Conservation (phyloP, 2,113 vertebrate species). For the Aviceda subcristata region DNA sequence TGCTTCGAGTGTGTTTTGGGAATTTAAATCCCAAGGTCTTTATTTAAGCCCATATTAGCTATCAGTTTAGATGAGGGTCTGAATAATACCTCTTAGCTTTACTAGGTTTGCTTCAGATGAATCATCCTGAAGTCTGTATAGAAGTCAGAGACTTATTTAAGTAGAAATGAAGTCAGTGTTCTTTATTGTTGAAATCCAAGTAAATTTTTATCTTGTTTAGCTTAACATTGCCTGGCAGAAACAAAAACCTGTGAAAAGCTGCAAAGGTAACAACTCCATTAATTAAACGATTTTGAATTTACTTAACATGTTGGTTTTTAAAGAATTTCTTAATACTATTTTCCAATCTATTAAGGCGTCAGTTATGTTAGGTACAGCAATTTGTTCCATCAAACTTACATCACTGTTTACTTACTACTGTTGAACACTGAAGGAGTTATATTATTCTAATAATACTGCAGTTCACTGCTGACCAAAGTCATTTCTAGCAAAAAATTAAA, state of each 20-base stretch:
- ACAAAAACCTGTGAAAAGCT: neutral
- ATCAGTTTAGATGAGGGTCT: neutral
- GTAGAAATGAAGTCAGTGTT: neutral
- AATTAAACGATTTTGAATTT: neutral
- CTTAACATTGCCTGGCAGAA: neutral
- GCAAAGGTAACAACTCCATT: neutral
- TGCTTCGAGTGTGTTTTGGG: neutral
- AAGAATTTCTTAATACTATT: neutral
- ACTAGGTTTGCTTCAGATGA: neutral
- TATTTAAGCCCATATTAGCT: neutral
- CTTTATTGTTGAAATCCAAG: neutral
- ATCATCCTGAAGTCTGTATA: neutral
- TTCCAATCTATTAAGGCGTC: neutral
- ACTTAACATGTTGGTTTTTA: neutral
- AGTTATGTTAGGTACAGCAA: neutral
- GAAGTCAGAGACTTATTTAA: neutral
- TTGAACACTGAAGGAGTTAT: neutral
- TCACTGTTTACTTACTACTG: neutral
- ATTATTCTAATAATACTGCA: neutral
- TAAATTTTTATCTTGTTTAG: neutral
- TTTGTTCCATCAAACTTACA: neutral
- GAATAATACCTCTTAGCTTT: neutral
- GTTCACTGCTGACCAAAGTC: neutral
- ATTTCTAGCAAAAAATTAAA: neutral
- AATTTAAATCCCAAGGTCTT: neutral